phyloP scores from a whole-genome alignment of 2,888 invertebrate genomes.

The Aproaerema taeniolella region DNA sequence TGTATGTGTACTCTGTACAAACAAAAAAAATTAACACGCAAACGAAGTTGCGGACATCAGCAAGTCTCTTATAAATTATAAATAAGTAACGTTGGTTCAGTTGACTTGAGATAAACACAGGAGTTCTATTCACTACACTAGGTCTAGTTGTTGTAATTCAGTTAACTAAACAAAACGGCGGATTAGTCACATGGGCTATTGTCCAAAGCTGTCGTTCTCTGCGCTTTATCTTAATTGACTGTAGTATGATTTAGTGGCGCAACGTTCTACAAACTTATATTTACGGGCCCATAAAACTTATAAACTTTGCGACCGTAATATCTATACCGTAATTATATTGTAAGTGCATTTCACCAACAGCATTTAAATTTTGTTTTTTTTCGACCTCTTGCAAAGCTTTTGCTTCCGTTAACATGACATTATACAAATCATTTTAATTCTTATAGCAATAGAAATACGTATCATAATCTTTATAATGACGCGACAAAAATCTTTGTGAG shows the following conservation, averaged over 20 bases:
- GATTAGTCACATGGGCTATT: slow-evolving; percentile 69
- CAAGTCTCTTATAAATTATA: too few species aligned
- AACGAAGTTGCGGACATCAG: too few species aligned
- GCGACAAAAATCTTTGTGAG: slow-evolving; percentile 30
- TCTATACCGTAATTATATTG: slow-evolving; percentile 29
- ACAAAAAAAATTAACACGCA: too few species aligned
- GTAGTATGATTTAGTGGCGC: slow-evolving; percentile 69
- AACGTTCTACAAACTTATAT: slow-evolving; percentile 38
- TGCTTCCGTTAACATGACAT: background rate
- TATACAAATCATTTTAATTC: background rate
- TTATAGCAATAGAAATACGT: background rate
- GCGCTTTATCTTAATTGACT: slow-evolving; percentile 75
- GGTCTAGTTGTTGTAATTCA: slow-evolving; percentile 52
- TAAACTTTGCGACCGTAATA: slow-evolving; percentile 18
- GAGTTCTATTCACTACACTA: slow-evolving; percentile 45
- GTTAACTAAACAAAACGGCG: slow-evolving; percentile 66
- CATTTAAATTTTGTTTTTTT: slow-evolving; percentile 11
- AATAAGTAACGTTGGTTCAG: too few species aligned
- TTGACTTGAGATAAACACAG: slow-evolving; percentile 17
- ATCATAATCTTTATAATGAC: background rate
- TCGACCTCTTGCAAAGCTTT: background rate
- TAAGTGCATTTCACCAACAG: slow-evolving; percentile 24
- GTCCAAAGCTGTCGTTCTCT: slow-evolving; percentile 61
- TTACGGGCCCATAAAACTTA: slow-evolving; percentile 19
- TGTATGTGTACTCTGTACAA: too few species aligned